Evolutionary conservation across 2,888 invertebrate genomes (phyloP).

Genomic region (Phyllotreta striolata): DNA sequence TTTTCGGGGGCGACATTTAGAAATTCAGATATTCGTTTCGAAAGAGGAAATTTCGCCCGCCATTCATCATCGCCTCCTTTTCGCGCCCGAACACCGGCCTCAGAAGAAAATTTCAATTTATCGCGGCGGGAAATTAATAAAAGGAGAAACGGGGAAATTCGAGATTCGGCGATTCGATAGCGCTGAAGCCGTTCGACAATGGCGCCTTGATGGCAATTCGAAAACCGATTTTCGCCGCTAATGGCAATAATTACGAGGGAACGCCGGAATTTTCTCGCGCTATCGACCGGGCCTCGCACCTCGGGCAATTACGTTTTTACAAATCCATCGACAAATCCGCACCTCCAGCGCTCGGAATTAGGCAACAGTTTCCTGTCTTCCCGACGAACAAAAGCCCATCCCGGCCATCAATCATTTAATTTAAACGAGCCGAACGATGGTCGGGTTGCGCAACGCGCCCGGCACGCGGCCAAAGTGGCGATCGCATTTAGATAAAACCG

Average conservation of each 20-base stretch:
- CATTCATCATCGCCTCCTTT: conserved; percentile 24
- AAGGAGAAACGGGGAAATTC: background rate
- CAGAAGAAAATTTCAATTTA: conserved; percentile 13
- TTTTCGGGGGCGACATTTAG: conserved; percentile 44
- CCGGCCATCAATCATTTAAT: conserved; percentile 55
- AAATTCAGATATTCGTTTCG: conserved; percentile 47
- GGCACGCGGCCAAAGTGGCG: conserved; percentile 48
- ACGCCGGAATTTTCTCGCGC: too few relatives aligned
- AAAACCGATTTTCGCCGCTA: background rate
- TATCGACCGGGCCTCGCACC: too few relatives aligned
- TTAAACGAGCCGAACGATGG: conserved; percentile 52
- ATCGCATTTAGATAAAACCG: conserved; percentile 51
- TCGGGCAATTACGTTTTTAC: conserved; percentile 39
- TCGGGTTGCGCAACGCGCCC: conserved; percentile 52
- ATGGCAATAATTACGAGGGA: background rate
- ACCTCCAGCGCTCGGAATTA: conserved; percentile 47
- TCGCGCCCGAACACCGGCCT: conserved; percentile 3
- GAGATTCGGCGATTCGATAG: background rate
- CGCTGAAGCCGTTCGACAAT: background rate
- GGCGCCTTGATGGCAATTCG: background rate
- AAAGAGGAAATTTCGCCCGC: conserved; percentile 36
- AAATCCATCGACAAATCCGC: conserved; percentile 55
- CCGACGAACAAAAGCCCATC: conserved; percentile 49
- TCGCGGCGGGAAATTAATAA: conserved; percentile 19
- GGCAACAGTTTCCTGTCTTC: conserved; percentile 43